Base-by-base conservation (phyloP, 2,888 invertebrate genomes). In the Drosophila stalkeri region DNA sequence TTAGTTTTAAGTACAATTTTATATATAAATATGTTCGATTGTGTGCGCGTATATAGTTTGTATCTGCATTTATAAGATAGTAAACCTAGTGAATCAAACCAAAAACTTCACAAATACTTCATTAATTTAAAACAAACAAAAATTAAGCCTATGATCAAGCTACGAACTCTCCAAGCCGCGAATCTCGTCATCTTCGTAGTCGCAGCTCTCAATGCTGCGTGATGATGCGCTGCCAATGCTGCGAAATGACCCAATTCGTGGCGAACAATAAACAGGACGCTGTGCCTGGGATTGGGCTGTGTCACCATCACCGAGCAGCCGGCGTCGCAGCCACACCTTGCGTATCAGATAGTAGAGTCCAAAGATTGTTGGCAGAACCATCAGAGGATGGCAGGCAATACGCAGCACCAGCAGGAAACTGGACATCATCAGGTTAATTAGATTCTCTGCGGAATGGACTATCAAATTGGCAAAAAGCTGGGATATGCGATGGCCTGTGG, bases 381-480 rank as follows among this genome's bases (percentile, higher is more conserved):
- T 66, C 16, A 89, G 3, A 9, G 86, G 86, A 66, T 86, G 85
- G 39, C 72, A 87, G 2, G 62, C 74, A 20, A 85, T 1, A 23
- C 77, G 63, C 35, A 90, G 20, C 0, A 52, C 63, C 39, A 59
- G 51, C 33, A 87, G 33, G 11, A 77, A 75, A n/a, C 65, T 64
- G 14, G 62, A 33, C 82, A 89, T 81, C 90, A 86, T 86, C 3
- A 87, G 35, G 1, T 59, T 74, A 31, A 87, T 77, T 7, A 79
- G 0, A 5, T 47, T 18, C 49, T 89, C 90, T 86, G 71, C 7
- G 14, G 11, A 12, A 20, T 20, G 18, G 6, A 43, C 14, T 7
- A 18, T 56, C 6, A 39, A 39, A 6, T 39, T 14, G 37, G 37
- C 14, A 37, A 14, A 31, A 43, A n/a, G n/a, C 0, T 46, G 33